Conservation (phyloP, 2,113 vertebrate species). For the Symphodus melops region DNA sequence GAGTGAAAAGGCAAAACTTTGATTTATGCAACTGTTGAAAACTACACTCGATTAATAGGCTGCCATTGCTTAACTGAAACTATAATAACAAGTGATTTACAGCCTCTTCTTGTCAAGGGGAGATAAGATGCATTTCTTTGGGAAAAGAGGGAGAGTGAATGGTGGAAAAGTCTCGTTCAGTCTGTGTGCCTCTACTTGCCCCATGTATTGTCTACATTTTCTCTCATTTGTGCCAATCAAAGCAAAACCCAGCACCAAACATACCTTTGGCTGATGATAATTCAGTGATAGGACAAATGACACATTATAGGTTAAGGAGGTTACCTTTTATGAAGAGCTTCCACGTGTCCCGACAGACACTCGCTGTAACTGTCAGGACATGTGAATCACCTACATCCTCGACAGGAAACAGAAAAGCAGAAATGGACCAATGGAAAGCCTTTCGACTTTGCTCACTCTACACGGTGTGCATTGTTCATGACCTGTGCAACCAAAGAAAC, state of each 20-base stretch:
- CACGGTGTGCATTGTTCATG: slow-evolving; percentile 18
- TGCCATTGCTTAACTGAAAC: not conserved
- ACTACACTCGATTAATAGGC: not conserved
- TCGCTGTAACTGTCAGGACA: slow-evolving; percentile 35
- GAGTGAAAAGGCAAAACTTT: not conserved
- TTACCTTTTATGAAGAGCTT: slow-evolving; percentile 34
- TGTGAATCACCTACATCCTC: slow-evolving; percentile 31
- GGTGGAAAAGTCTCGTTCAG: slow-evolving; percentile 31
- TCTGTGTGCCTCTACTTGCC: slow-evolving; percentile 59
- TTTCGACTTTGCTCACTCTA: not conserved
- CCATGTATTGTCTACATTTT: slow-evolving; percentile 50
- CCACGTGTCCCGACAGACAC: slow-evolving; percentile 47
- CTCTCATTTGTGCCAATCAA: slow-evolving; percentile 62
- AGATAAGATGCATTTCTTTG: slow-evolving; percentile 36
- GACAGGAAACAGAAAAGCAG: slow-evolving; percentile 14
- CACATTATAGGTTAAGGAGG: slow-evolving; percentile 44
- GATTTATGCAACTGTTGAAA: not conserved
- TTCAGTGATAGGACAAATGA: slow-evolving; percentile 57
- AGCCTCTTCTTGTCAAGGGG: slow-evolving; percentile 31
- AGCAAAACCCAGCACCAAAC: slow-evolving; percentile 50
- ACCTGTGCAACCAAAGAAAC: slow-evolving; percentile 26
- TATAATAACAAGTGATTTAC: slow-evolving; percentile 9
- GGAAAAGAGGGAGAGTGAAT: slow-evolving; percentile 33
- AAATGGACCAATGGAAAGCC: not conserved
- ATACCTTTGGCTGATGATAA: slow-evolving; percentile 54